Evolutionary conservation across 1,140 invertebrate species (phyloP), one percentile per base, ranked within the genome.

Genomic region (Cyrtorhinus lividipennis): DNA sequence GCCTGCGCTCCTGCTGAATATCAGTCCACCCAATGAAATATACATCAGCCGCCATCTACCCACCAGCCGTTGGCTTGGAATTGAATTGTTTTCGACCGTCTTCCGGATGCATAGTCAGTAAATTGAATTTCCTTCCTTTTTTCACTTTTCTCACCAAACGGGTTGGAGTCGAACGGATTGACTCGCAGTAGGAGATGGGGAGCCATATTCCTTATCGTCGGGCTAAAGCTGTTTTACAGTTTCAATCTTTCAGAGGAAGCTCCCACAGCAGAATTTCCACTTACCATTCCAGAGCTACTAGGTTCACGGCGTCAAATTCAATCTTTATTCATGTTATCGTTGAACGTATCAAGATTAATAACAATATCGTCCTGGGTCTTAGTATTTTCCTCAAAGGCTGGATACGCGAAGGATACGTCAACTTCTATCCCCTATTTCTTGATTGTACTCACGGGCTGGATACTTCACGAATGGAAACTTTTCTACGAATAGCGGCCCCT

Each of bases 21-120:
- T 53, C 48, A 53, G 48, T 53, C 48, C 48, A 53, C 48, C 48
- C 48, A 53, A 53, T 53, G 48, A 53, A 53, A 53, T 53, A 53
- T 53, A 53, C 48, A 53, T 53, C 48, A 53, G 48, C 8, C 18
- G 15, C 48, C 48, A 10, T 53, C 20, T 20, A 10, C 20, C 20
- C 20, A 5, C 20, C 48, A 53, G 20, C 48, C 10, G 48, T 53
- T 53, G 10, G 48, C n/a, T 12, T 53, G 48, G 20, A 53, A 53
- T 53, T 53, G 48, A 53, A 53, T 53, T 53, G 48, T 53, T 53
- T 53, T 53, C 10, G 48, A 53, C 48, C 48, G 10, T 53, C 48
- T 53, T 53, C 48, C 48, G 48, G 48, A 53, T 53, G 48, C 48
- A 53, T 53, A 53, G 48, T 53, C 12, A 53, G 48, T 53, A 53